phyloP scores from a whole-genome alignment of 2,113 vertebrate species.

The human region GRCh38 chr3:152235501-152236000 shows the following conservation, averaged over 20 bases:
- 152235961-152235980: not conserved
- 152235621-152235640: conserved; percentile 29
- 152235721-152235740: conserved; percentile 3
- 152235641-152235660: conserved; percentile 27
- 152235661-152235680: not conserved
- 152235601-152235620: conserved; percentile 24
- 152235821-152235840: not conserved
- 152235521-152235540: conserved; percentile 46
- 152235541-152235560: conserved; percentile 14
- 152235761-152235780: not conserved
- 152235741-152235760: not conserved
- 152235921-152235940: not conserved
- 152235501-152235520: conserved; percentile 25
- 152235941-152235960: not conserved
- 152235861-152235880: not conserved
- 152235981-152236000: not conserved
- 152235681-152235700: not conserved
- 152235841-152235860: not conserved
- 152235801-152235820: not conserved
- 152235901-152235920: not conserved
- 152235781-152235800: not conserved
- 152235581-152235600: conserved; percentile 34
- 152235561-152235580: not conserved
- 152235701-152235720: conserved; percentile 3
- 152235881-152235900: not conserved